These are phyloP conservation scores for Ypsolopha sequella DNA, from an alignment of 2,888 invertebrate species.

Conservation along the genomic window DNA sequence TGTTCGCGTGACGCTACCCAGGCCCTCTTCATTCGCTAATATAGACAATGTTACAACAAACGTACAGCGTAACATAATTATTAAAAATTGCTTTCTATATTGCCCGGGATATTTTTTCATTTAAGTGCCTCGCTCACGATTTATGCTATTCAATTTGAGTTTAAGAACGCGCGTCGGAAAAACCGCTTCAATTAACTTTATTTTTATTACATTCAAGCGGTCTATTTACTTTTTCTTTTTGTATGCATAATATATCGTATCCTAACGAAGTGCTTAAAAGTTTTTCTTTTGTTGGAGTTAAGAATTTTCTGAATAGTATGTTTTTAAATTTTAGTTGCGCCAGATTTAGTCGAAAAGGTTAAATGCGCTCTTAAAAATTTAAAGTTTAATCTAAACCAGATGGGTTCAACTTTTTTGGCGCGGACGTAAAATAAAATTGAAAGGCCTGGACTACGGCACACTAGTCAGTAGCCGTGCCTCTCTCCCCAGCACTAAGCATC, in stretches of 20 bases:
- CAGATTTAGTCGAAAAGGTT: constrained; percentile 16
- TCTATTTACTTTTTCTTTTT: background rate
- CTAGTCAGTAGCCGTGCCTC: constrained; percentile 23
- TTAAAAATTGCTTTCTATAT: constrained; percentile 64
- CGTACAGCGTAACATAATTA: constrained; percentile 55
- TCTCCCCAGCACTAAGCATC: constrained; percentile 25
- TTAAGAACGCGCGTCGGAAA: background rate
- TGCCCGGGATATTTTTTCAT: constrained; percentile 36
- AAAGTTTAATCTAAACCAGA: constrained; percentile 41
- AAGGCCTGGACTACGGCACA: constrained; percentile 17
- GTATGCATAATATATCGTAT: background rate
- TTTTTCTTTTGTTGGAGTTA: too few species aligned
- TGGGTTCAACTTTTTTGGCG: constrained; percentile 37
- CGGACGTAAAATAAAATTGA: constrained; percentile 41
- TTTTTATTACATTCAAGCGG: too few species aligned
- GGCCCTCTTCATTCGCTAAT: constrained; percentile 51
- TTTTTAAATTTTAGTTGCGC: constrained; percentile 2
- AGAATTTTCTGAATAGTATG: too few species aligned
- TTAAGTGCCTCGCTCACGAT: constrained; percentile 12
- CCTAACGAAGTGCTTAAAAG: constrained; percentile 2
- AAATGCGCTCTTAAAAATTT: constrained; percentile 35
- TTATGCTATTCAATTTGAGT: background rate
- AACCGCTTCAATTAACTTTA: background rate
- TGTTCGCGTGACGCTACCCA: constrained; percentile 44
- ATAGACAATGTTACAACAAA: constrained; percentile 35